These are phyloP conservation scores for Entosphenus tridentatus DNA, from an alignment of 2,113 vertebrate genomes.

Conservation along the genomic window DNA sequence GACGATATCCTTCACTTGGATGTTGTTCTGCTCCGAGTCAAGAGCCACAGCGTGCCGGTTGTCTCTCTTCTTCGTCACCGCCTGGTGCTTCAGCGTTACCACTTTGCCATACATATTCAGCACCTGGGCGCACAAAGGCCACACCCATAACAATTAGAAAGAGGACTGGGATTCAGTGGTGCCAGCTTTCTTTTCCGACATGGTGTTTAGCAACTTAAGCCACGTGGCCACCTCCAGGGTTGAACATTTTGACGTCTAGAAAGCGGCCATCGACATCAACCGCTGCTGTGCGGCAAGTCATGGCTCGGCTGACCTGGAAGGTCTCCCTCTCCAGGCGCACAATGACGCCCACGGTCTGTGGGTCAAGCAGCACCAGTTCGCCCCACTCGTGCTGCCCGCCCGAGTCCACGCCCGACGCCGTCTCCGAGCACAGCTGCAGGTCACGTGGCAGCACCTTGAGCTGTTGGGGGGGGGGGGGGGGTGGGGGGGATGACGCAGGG, in stretches of 20 bases:
- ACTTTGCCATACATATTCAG: constrained; percentile 1
- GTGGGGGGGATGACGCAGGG: no score
- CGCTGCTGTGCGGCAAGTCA: no score
- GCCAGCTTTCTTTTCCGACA: no score
- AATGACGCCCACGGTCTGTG: constrained; percentile 3
- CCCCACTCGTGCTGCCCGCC: constrained; percentile 2
- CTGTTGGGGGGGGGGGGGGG: not conserved
- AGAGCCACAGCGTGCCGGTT: constrained; percentile 4
- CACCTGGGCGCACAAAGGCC: not conserved
- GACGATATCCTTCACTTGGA: not conserved
- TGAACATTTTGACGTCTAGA: no score
- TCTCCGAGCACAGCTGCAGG: constrained; percentile 4
- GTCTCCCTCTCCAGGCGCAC: constrained; percentile 3
- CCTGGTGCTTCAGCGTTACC: not conserved
- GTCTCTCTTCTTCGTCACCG: constrained; percentile 3
- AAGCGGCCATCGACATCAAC: no score
- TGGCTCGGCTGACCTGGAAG: not conserved
- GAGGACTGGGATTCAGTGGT: no score
- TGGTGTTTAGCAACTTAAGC: no score
- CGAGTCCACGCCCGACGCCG: constrained; percentile 2
- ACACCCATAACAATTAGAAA: no score
- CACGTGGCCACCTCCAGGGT: no score
- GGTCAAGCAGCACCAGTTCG: constrained; percentile 2
- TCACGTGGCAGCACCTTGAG: constrained; percentile 3
- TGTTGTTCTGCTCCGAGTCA: constrained; percentile 3